Base-by-base conservation (phyloP, 2,797 vertebrate genomes). In the Oreochromis mossambicus region DNA sequence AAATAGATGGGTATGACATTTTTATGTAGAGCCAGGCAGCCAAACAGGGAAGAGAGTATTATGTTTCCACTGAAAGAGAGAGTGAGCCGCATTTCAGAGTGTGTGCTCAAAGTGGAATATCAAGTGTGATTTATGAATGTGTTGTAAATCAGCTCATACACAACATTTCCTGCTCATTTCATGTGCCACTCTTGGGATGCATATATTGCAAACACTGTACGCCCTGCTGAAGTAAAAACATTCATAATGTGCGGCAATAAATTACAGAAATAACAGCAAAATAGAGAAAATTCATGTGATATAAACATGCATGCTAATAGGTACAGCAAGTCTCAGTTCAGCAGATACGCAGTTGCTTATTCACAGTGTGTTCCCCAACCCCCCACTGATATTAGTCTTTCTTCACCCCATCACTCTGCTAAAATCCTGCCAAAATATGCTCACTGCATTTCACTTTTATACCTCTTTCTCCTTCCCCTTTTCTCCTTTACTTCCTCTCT, bases 371-470 rank as follows among this genome's bases (percentile, higher is more conserved):
- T 78, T 86, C 79, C 87, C 86, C 86, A 84, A 68, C 90, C 92
- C 89, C 91, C 84, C 77, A 83, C 83, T 83, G 91, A 91, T 88
- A 90, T 92, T 88, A 93, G 88, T 81, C 86, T 93, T 90, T 90
- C 84, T 75, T 92, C 87, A 85, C 84, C 89, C 89, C 85, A 85
- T 92, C 93, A 92, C 87, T 88, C 88, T 88, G 90, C 86, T 93
- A 92, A 95, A 92, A 84, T 86, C 83, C 86, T 91, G 94, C 94
- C 94, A 95, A 94, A 92, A 88, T 85, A 75, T 87, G 89, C 86
- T 94, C 88, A 73, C 91, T 91, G 84, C 50, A 92, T 91, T 90
- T 92, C 54, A 79, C 84, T 91, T 88, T 88, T 83, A 85, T 86
- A 80, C 87, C 79, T 76, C 38, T 77, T 73, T 81, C 82, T 89